Evolutionary conservation across 2,797 vertebrate genomes (phyloP), one percentile per base, ranked within the genome.

Genomic region (Glossophaga mutica): DNA sequence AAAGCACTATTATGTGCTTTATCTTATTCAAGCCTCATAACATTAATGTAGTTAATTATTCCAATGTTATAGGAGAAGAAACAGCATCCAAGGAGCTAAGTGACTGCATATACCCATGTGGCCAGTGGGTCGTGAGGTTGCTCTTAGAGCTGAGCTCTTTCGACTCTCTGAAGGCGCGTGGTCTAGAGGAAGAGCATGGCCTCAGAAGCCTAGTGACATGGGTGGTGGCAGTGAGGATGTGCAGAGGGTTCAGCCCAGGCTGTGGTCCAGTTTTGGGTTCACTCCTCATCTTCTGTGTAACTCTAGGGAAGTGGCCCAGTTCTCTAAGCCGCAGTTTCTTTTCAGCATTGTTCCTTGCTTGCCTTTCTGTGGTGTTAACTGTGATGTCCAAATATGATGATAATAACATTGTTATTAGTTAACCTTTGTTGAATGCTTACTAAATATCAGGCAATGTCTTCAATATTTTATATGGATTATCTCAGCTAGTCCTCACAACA

Each of bases 381-480:
- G 65, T 74, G 71, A 52, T 71, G 42, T 65, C 62, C n/a, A 22
- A 29, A 48, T 48, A 34, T 65, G 65, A 29, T 26, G 26, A 37
- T 81, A 37, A n/a, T 26, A 39, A n/a, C 5, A 3, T 79, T 76
- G 37, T 78, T 82, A 21, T 70, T 88, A 73, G 65, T 50, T 84
- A 50, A 76, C 44, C 97, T 91, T 87, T 76, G 29, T 65, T 90
- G 88, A 82, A 32, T 44, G 26, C 22, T 91, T 94, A 62, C 6
- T 89, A 84, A 88, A 73, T 73, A 46, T n/a, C 9, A 91, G 57
- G 29, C 19, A 26, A 18, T 79, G 21, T 71, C 16, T 19, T 91
- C 67, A 86, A 62, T 78, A 44, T 82, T 88, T 88, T 62, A 34
- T 14, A 3, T 74, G 67, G 32, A 34, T 85, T 76, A 50, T 89